phyloP scores from a whole-genome alignment of 2,888 invertebrate genomes.

The Eulithis testata region DNA sequence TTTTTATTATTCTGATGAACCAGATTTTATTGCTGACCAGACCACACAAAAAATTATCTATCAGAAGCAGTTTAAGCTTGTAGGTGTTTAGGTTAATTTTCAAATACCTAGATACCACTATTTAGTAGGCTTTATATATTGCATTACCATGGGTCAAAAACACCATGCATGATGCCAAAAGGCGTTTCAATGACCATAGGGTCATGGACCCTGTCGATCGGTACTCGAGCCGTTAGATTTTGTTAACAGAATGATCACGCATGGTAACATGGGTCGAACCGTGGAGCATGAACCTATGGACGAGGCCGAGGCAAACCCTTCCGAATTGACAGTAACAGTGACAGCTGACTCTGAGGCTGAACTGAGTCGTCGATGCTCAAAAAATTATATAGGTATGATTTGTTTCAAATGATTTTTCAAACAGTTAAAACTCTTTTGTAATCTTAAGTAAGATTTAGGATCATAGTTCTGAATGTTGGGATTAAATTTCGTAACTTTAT shows the following conservation, averaged over 20 bases:
- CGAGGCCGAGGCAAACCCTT: background rate
- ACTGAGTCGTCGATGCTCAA: too few relatives aligned
- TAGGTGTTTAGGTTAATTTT: too few relatives aligned
- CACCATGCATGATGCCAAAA: background rate
- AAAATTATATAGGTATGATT: too few relatives aligned
- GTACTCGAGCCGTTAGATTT: slow-evolving; percentile 37
- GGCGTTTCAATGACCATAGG: slow-evolving; percentile 1
- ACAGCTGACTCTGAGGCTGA: background rate
- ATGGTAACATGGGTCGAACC: slow-evolving; percentile 7
- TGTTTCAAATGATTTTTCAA: too few relatives aligned
- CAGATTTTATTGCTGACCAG: too few relatives aligned
- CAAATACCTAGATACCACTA: too few relatives aligned
- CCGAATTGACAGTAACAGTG: background rate
- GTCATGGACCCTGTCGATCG: slow-evolving; percentile 20
- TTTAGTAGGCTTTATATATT: too few relatives aligned
- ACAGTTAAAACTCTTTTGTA: too few relatives aligned
- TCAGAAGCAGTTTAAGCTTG: too few relatives aligned
- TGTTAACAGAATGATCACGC: slow-evolving; percentile 56
- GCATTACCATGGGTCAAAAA: slow-evolving; percentile 1
- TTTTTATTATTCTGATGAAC: too few relatives aligned
- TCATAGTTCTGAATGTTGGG: background rate
- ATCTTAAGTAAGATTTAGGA: background rate
- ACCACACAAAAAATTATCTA: too few relatives aligned
- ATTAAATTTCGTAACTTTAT: too few relatives aligned
- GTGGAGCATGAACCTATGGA: background rate